These are phyloP conservation scores for Salarias fasciatus DNA, from an alignment of 2,797 vertebrate genomes.

Conservation along the genomic window DNA sequence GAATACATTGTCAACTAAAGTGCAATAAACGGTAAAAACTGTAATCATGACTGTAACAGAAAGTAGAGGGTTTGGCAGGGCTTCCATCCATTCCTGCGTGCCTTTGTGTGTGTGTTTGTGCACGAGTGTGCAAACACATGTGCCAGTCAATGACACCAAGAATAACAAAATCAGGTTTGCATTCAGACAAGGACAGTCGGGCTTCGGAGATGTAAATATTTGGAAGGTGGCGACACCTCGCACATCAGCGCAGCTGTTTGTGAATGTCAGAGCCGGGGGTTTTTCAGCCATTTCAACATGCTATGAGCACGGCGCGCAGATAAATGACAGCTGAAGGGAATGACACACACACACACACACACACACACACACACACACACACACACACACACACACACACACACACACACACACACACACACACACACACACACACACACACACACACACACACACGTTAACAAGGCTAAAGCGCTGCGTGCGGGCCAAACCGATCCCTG, in stretches of 20 bases:
- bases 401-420: no score
- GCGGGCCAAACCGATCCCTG: conserved; percentile 20
- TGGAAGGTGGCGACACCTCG: conserved; percentile 1
- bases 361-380: no score
- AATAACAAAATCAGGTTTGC: conserved; percentile 2
- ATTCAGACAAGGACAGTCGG: neutral
- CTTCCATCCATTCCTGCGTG: conserved; percentile 17
- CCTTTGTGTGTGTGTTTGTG: conserved; percentile 17
- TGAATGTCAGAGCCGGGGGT: conserved; percentile 5
- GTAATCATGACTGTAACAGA: conserved; percentile 34
- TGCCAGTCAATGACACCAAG: conserved; percentile 1
- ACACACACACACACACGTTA: no score
- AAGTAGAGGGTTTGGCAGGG: conserved; percentile 22
- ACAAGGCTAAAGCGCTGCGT: conserved; percentile 16
- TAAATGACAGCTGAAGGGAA: conserved; percentile 25
- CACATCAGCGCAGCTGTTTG: neutral
- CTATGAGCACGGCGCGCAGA: conserved; percentile 14
- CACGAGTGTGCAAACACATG: conserved; percentile 2
- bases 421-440: no score
- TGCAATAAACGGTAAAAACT: conserved; percentile 12
- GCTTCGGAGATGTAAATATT: conserved; percentile 1
- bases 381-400: no score
- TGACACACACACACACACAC: conserved; percentile 18
- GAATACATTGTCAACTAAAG: conserved; percentile 5
- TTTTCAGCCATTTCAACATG: conserved; percentile 26